Percentiles rank a stretch among this genome's conserved stretches.
phyloP scores from a whole-genome alignment of 2,113 vertebrate genomes.

The Amphiprion ocellaris region DNA sequence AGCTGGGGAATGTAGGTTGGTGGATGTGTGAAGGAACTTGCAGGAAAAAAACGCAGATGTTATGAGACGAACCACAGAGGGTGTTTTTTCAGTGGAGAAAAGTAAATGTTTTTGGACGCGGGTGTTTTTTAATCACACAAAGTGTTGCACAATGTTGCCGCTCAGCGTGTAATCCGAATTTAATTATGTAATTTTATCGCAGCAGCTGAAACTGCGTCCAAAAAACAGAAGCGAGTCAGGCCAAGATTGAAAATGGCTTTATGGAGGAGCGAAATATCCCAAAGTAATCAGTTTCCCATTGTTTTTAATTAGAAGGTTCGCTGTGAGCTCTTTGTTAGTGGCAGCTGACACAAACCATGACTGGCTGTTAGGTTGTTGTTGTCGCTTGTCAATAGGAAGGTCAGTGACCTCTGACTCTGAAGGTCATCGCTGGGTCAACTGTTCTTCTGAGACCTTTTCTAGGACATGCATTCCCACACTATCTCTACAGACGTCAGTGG shows the following conservation, averaged over 20 bases:
- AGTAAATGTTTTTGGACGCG: not conserved
- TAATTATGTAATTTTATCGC: not conserved
- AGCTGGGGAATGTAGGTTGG: constrained; percentile 37
- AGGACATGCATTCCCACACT: constrained; percentile 34
- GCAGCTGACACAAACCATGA: constrained; percentile 25
- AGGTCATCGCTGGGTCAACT: constrained; percentile 43
- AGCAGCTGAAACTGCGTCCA: constrained; percentile 1
- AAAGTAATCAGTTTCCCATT: not conserved
- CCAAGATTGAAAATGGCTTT: not conserved
- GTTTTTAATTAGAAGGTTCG: not conserved
- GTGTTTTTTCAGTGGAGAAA: not conserved
- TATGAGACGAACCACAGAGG: constrained; percentile 7
- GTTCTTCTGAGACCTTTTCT: constrained; percentile 31
- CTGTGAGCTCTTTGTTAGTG: constrained; percentile 20
- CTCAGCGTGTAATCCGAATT: constrained; percentile 2
- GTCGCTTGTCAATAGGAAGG: constrained; percentile 29
- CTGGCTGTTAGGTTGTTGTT: constrained; percentile 23
- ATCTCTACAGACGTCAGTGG: constrained; percentile 40
- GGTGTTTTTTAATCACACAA: not conserved
- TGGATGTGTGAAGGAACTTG: not conserved
- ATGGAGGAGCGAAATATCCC: not conserved
- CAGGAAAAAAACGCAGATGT: constrained; percentile 5
- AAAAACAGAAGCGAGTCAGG: not conserved
- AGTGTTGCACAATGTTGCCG: not conserved
- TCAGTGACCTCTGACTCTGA: constrained; percentile 58